Conservation (phyloP, 2,888 invertebrate species). For the Xanthia icteritia region DNA sequence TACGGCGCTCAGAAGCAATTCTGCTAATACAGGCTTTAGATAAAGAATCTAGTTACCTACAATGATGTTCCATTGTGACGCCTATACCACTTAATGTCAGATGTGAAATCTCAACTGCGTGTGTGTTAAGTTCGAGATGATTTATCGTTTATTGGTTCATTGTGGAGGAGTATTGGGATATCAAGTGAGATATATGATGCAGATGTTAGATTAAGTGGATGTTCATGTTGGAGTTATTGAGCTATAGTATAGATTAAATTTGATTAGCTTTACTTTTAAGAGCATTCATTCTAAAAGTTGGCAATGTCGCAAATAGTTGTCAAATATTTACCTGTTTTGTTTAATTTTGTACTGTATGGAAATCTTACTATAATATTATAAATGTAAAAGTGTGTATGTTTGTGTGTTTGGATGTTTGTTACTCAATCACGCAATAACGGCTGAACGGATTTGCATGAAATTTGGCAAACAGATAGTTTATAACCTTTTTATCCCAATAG, state of each 20-base stretch:
- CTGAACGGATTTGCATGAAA: no score
- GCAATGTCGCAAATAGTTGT: no score
- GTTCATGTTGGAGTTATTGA: not conserved
- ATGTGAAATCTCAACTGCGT: constrained; percentile 25
- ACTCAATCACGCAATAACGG: no score
- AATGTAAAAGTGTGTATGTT: no score
- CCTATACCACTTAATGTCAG: constrained; percentile 30
- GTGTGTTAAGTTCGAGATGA: constrained; percentile 30
- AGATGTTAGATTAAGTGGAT: not conserved
- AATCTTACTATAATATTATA: no score
- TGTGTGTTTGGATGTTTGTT: no score
- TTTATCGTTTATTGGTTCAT: constrained; percentile 25
- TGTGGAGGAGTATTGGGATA: not conserved
- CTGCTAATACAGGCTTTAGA: constrained; percentile 44
- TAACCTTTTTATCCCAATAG: no score
- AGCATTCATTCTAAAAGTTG: no score
- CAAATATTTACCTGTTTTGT: no score
- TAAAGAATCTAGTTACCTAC: constrained; percentile 45
- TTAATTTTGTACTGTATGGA: no score
- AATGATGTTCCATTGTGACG: constrained; percentile 27
- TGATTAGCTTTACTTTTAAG: no score
- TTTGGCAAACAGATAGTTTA: no score
- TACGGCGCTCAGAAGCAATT: constrained; percentile 36
- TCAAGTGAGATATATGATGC: constrained; percentile 6
- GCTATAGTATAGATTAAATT: not conserved